Evolutionary conservation across 2,113 vertebrate species (phyloP), one percentile per base, ranked within the genome.

Genomic region (Zosterops lateralis): DNA sequence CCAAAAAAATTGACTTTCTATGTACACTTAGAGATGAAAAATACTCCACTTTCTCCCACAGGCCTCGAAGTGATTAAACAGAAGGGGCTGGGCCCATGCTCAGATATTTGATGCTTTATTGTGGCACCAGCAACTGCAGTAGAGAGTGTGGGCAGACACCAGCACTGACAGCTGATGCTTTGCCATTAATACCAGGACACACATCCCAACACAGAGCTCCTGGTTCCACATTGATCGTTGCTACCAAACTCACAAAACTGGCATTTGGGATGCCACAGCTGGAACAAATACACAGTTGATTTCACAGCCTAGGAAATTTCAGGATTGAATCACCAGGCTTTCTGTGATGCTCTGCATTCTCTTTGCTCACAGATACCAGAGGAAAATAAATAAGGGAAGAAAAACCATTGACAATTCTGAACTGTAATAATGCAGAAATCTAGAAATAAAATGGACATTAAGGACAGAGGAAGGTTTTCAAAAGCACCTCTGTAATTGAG

Each of bases 401-500:
- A 90, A 88, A 93, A 45, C 7, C 34, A 66, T 44, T n/a, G 44
- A 28, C 71, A 79, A 25, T 56, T 79, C 58, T 64, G 11, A 94
- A 75, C 44, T 36, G 51, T 24, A 95, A 67, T 81, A 78, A 75
- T 62, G 40, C 47, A 92, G 76, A 89, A 79, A 77, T 53, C 90
- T 92, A 81, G 89, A 96, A 95, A 91, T 87, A 93, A 94, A 84
- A 72, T 2, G 8, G 74, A 58, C 87, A 83, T 65, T 68, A 66
- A 65, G 86, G 62, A 68, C 42, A 76, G 74, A 78, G 32, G 17
- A 66, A 62, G 19, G 58, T 66, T 95, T 96, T 76, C 84, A 96
- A 96, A 96, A 93, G 94, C 91, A 93, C 87, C 62, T 92, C 82
- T 77, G 47, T 93, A 95, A 94, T 70, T 92, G 91, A 91, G 71